Evolutionary conservation across 2,888 invertebrate genomes (phyloP).

Genomic region (Andrena haemorrhoa): DNA sequence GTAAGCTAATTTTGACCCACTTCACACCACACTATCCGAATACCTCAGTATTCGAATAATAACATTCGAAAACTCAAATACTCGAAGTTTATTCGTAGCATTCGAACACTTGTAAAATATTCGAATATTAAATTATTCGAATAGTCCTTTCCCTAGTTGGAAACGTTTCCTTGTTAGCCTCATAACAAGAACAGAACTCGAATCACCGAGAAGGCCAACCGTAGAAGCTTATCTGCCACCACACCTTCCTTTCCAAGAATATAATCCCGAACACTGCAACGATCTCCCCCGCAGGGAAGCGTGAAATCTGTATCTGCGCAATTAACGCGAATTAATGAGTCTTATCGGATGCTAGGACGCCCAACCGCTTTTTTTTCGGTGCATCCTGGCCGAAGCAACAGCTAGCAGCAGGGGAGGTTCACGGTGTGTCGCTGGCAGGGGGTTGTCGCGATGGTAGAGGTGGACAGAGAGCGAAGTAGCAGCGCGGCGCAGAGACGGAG

Average conservation of each 20-base stretch:
- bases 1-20: too few relatives aligned
- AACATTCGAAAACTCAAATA: too few relatives aligned
- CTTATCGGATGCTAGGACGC: slow-evolving; percentile 53
- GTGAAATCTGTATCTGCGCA: slow-evolving; percentile 13
- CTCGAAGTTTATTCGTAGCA: too few relatives aligned
- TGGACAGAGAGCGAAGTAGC: slow-evolving; percentile 20
- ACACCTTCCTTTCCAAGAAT: not conserved
- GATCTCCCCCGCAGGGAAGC: not conserved
- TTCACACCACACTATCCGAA: too few relatives aligned
- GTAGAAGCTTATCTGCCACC: not conserved
- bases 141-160: too few relatives aligned
- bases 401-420: slow-evolving; percentile 70
- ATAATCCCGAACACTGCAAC: too few relatives aligned
- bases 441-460: slow-evolving; percentile 12
- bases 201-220: too few relatives aligned
- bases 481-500: not conserved
- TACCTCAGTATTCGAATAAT: too few relatives aligned
- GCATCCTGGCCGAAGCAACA: slow-evolving; percentile 68
- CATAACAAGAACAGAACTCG: too few relatives aligned
- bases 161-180: too few relatives aligned
- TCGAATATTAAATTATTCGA: too few relatives aligned
- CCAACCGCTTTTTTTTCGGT: slow-evolving; percentile 27
- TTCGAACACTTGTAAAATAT: too few relatives aligned
- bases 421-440: slow-evolving; percentile 40
- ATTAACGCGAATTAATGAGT: slow-evolving; percentile 58